These are phyloP conservation scores for Augochlora pura DNA, from an alignment of 1,140 invertebrate genomes.

Conservation along the genomic window DNA sequence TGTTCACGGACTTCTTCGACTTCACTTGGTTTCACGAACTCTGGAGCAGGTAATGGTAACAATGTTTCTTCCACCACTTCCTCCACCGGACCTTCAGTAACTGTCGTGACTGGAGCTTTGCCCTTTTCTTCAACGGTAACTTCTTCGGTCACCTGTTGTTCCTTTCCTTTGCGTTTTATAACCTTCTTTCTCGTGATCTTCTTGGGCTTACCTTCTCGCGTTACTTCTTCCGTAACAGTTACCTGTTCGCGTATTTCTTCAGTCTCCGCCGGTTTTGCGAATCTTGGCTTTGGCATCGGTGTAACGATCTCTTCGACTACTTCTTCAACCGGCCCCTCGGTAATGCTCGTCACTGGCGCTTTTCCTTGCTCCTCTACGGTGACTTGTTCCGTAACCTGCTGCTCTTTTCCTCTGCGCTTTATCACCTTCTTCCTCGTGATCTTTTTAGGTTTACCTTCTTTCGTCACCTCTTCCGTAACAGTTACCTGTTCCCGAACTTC, in stretches of 20 bases:
- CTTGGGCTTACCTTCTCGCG: conserved; percentile 50
- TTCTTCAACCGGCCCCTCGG: conserved; percentile 68
- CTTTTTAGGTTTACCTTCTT: conserved; percentile 68
- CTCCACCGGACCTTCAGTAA: conserved; percentile 59
- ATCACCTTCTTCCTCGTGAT: conserved; percentile 46
- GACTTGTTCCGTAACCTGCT: conserved; percentile 47
- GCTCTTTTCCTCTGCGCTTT: conserved; percentile 44
- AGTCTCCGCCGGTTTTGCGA: conserved; percentile 31
- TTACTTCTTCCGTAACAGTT: conserved; percentile 53
- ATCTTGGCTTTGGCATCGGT: conserved; percentile 32
- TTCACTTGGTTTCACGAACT: conserved; percentile 21
- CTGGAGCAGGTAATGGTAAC: neutral
- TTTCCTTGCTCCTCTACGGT: conserved; percentile 50
- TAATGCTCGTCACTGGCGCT: conserved; percentile 29
- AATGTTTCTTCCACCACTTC: conserved; percentile 48
- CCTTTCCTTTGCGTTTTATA: conserved; percentile 65
- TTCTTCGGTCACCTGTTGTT: conserved; percentile 69
- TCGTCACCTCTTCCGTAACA: conserved; percentile 52
- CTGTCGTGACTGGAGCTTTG: conserved; percentile 59
- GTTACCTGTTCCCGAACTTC: conserved; percentile 45
- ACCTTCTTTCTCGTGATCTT: conserved; percentile 65
- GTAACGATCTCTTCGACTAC: conserved; percentile 30
- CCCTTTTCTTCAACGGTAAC: conserved; percentile 73
- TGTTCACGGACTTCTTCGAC: conserved; percentile 71
- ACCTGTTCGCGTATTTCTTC: conserved; percentile 45